These are phyloP conservation scores for Acrobasis repandana DNA, from an alignment of 2,888 invertebrate species.

Conservation along the genomic window DNA sequence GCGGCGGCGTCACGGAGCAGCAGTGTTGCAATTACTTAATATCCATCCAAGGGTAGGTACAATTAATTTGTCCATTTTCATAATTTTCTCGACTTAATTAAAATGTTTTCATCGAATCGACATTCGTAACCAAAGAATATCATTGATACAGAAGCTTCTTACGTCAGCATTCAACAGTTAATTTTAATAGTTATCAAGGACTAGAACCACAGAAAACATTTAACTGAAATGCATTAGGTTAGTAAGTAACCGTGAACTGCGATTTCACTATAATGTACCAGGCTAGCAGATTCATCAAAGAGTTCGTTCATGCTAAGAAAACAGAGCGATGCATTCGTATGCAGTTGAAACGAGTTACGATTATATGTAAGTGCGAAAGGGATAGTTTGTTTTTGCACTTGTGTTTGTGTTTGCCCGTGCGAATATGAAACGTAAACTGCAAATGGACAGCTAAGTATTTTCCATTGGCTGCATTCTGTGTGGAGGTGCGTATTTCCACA, in stretches of 20 bases:
- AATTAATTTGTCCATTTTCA: too few relatives aligned
- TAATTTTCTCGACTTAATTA: too few relatives aligned
- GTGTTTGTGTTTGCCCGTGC: constrained; percentile 54
- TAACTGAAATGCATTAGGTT: background rate
- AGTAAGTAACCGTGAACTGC: constrained; percentile 46
- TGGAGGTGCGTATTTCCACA: constrained; percentile 40
- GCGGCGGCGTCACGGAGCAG: background rate
- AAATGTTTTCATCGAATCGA: too few relatives aligned
- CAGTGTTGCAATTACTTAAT: background rate
- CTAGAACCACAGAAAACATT: background rate
- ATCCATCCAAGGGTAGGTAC: background rate
- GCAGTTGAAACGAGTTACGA: constrained; percentile 56
- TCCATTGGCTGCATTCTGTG: constrained; percentile 47
- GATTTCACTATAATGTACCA: constrained; percentile 63
- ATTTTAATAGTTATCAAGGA: background rate
- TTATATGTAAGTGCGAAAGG: constrained; percentile 54
- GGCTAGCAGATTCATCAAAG: constrained; percentile 56
- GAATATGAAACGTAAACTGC: constrained; percentile 53
- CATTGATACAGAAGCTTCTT: too few relatives aligned
- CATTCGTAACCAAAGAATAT: too few relatives aligned
- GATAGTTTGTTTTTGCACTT: constrained; percentile 52
- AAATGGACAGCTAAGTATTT: constrained; percentile 46
- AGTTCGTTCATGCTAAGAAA: constrained; percentile 63
- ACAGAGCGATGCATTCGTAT: constrained; percentile 60
- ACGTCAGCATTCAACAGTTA: background rate